Evolutionary conservation across 2,888 invertebrate species (phyloP), one percentile per base, ranked within the genome.

Genomic region (Myopa tessellatipennis): DNA sequence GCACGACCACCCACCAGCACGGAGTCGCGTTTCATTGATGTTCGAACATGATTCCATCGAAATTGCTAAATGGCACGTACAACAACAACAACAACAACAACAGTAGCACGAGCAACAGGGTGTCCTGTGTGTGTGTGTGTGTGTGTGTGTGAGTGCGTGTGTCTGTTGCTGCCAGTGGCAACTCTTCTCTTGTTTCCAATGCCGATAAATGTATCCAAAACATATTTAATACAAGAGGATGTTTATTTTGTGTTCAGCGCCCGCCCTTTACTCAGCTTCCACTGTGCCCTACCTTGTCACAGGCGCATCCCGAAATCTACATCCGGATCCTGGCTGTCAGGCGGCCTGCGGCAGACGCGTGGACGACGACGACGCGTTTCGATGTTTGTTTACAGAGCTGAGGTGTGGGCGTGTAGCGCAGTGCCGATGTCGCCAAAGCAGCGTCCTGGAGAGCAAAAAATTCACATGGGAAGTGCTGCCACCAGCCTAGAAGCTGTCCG

Each of bases 1-100:
- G 26, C 26, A 1, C 26, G 26, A 26, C 26, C 26, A 1, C 26
- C 26, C 26, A 26, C 26, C 14, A n/a, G 16, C 55, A n/a, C 4
- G 71, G n/a, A 14, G n/a, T 60, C 34, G 71, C n/a, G 71, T 58
- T 34, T 60, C 71, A 58, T 38, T 38, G 60, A 58, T n/a, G 71
- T 34, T 73, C 18, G 34, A 50, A 45, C 63, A 61, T 50, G 73
- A 63, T 73, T 61, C 34, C 34, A 75, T 71, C 77, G 50, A 77
- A 79, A 81, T 80, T 80, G 81, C 80, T 80, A 79, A 81, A 81
- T 81, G 81, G 78, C 80, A 79, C 80, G 80, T 81, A 77, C 78
- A 68, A 58, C 58, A 58, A 5, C 69, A 80, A 75, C 75, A 78
- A 70, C 55, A 78, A 50, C 26, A 69, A 70, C 50, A 72, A 58